phyloP scores from a whole-genome alignment of 1,140 invertebrate genomes.

The Drosophila murphyi region DNA sequence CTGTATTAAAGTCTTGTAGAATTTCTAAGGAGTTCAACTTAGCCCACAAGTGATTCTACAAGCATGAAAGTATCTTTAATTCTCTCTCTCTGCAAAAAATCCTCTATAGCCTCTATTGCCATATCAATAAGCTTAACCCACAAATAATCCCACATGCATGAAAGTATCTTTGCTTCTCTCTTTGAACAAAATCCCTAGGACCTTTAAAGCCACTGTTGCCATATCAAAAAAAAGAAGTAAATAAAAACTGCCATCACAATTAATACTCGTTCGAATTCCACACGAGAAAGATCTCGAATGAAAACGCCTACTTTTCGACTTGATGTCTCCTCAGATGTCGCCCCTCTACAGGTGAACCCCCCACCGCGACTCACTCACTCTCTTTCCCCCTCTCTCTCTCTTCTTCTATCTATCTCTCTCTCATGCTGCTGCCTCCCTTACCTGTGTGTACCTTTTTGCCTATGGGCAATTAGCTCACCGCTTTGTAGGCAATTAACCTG shows the following conservation, averaged over 20 bases:
- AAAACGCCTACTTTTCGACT: slow-evolving; percentile 27
- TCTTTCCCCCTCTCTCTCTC: background rate
- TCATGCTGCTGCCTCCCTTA: slow-evolving; percentile 19
- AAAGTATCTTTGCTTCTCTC: too few relatives aligned
- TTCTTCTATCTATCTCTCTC: background rate
- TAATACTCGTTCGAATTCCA: background rate
- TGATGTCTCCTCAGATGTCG: slow-evolving; percentile 15
- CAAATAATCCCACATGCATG: too few relatives aligned
- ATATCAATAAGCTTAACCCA: too few relatives aligned
- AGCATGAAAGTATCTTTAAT: too few relatives aligned
- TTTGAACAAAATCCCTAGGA: too few relatives aligned
- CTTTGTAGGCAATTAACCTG: slow-evolving; percentile 78
- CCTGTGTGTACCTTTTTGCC: slow-evolving; percentile 39
- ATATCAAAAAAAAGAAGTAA: too few relatives aligned
- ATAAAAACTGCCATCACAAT: background rate
- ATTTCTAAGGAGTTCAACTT: too few relatives aligned
- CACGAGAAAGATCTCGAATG: slow-evolving; percentile 16
- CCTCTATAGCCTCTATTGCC: too few relatives aligned
- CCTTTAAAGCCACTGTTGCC: too few relatives aligned
- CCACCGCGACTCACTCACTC: background rate
- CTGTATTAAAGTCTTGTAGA: too few relatives aligned
- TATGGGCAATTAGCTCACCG: slow-evolving; percentile 74
- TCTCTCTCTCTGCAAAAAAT: too few relatives aligned
- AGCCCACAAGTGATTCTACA: too few relatives aligned
- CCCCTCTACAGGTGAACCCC: slow-evolving; percentile 4